Evolutionary conservation across 2,888 invertebrate genomes (phyloP).

Genomic region (Meloe dianella): DNA sequence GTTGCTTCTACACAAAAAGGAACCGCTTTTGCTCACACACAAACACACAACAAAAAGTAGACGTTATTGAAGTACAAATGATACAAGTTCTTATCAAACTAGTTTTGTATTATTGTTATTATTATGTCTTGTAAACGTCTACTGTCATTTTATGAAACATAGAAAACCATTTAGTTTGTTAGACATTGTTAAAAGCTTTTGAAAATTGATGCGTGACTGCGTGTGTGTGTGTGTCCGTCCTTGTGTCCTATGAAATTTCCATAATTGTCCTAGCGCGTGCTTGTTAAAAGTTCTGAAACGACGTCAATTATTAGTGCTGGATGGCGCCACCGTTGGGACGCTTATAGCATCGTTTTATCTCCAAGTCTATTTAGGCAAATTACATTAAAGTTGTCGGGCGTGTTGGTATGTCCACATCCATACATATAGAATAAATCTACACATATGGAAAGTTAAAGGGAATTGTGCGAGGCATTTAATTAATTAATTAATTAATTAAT

Average conservation of each 20-base stretch:
- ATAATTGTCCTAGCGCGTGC: constrained; percentile 31
- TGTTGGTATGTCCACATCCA: neutral
- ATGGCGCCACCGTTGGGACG: constrained; percentile 20
- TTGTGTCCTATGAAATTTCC: constrained; percentile 28
- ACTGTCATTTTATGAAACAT: neutral
- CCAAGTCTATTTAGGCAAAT: constrained; percentile 28
- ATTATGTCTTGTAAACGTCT: neutral
- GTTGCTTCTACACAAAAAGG: neutral
- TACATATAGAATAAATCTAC: too few species aligned
- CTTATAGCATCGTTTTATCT: constrained; percentile 15
- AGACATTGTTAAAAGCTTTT: neutral
- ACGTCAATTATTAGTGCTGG: constrained; percentile 30
- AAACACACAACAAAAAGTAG: too few species aligned
- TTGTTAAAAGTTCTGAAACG: constrained; percentile 31
- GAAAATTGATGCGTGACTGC: neutral
- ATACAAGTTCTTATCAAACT: neutral
- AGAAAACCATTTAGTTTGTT: neutral
- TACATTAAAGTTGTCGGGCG: constrained; percentile 17
- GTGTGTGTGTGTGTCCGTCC: too few species aligned
- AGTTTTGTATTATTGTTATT: neutral
- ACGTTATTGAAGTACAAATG: neutral
- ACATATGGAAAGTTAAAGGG: neutral
- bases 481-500: too few species aligned
- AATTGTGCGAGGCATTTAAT: neutral
- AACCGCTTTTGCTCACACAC: neutral